These are phyloP conservation scores for Brachyptera risi DNA, from an alignment of 2,888 invertebrate genomes.

Conservation along the genomic window DNA sequence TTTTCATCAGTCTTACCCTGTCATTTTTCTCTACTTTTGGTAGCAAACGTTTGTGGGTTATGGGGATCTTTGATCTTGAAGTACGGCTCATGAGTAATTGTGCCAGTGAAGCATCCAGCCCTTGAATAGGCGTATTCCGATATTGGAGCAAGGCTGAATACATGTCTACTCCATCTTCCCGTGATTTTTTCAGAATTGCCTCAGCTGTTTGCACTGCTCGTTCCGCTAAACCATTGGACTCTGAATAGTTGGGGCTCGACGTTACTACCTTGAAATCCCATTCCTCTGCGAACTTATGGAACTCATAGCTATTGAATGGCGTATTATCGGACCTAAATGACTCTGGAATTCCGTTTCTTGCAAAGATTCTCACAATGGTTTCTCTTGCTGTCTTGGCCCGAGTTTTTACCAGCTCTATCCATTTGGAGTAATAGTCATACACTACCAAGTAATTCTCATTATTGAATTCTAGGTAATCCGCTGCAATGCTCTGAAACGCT, in stretches of 20 bases:
- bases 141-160: slow-evolving; percentile 19
- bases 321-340: slow-evolving; percentile 34
- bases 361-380: slow-evolving; percentile 32
- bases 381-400: slow-evolving; percentile 18
- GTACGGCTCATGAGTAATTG: not conserved
- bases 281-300: slow-evolving; percentile 34
- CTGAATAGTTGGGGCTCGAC: slow-evolving; percentile 34
- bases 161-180: slow-evolving; percentile 8
- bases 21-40: not conserved
- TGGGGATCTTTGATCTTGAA: not conserved
- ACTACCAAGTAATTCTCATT: slow-evolving; percentile 34
- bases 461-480: slow-evolving; percentile 38
- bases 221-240: slow-evolving; percentile 36
- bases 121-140: slow-evolving; percentile 11
- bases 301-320: slow-evolving; percentile 34
- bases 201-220: slow-evolving; percentile 32
- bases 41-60: not conserved
- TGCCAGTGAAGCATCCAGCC: not conserved
- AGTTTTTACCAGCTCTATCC: slow-evolving; percentile 33
- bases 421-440: slow-evolving; percentile 36
- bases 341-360: slow-evolving; percentile 33
- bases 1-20: not conserved
- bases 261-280: slow-evolving; percentile 33
- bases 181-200: slow-evolving; percentile 33
- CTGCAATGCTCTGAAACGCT: slow-evolving; percentile 37